Base-by-base conservation (phyloP, 2,888 invertebrate genomes). In the Brenthis ino region DNA sequence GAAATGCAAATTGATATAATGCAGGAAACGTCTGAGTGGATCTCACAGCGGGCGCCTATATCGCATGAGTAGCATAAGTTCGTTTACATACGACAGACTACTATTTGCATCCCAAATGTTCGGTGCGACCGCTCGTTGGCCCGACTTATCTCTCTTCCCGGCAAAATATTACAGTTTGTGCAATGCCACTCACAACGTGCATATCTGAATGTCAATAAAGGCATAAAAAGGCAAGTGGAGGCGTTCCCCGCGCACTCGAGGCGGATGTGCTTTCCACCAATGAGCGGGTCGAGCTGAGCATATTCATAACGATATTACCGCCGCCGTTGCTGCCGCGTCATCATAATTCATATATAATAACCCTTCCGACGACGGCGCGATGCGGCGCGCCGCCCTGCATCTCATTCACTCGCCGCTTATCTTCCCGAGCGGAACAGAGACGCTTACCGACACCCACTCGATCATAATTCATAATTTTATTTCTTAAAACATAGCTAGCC, bases 341-440 rank as follows among this genome's bases (percentile, higher is more conserved):
- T 93, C 93, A 93, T 93, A 93, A 93, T 90, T 93, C 93, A 93
- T 93, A 93, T 80, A 93, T 93, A 93, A 93, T 93, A 93, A 93
- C 93, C 93, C 93, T 92, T 93, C 89, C 85, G 86, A 86, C 86
- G 86, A 68, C 77, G 77, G 71, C 83, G 83, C 85, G 82, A 78
- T 84, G 86, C 87, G 81, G 80, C 80, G 85, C 84, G 82, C 76
- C 78, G 76, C 77, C 83, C 85, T 87, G 86, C 88, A 84, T 88
- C 83, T 87, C 80, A 85, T 89, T 89, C 91, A 76, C 85, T 88
- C 90, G 73, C 81, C 76, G 72, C 73, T 71, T 51, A 60, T 64
- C 74, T 74, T 75, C 78, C 76, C 73, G 76, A 76, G 90, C 78
- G 81, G 70, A 86, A 91, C 82, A 86, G 91, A 90, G 92, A 91